Evolutionary conservation across 2,888 invertebrate genomes (phyloP).

Genomic region (Drosophila mimetica): DNA sequence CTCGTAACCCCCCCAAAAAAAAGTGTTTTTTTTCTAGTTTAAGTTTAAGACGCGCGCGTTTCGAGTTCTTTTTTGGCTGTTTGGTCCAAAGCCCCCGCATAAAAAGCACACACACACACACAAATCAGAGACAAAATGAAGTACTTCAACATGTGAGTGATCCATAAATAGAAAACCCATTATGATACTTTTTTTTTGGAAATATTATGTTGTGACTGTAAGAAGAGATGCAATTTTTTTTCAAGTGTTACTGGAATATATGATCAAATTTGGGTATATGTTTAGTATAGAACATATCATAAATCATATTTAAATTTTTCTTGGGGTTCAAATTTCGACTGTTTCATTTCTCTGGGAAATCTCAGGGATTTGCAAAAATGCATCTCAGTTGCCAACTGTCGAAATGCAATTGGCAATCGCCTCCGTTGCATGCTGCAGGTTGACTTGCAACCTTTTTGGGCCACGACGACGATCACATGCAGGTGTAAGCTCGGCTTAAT

Average conservation of each 20-base stretch:
- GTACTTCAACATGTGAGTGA: constrained; percentile 82
- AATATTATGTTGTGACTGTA: not conserved
- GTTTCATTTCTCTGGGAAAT: too few relatives aligned
- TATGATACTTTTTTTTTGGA: constrained; percentile 2
- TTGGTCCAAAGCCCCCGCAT: not conserved
- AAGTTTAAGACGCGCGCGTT: constrained; percentile 26
- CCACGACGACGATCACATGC: constrained; percentile 25
- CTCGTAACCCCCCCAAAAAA: not conserved
- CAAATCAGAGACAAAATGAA: constrained; percentile 73
- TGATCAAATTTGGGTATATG: too few relatives aligned
- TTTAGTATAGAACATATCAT: too few relatives aligned
- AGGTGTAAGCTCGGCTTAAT: constrained; percentile 30
- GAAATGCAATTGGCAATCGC: constrained; percentile 9
- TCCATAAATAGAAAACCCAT: constrained; percentile 12
- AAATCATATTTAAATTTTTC: too few relatives aligned
- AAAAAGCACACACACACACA: constrained; percentile 30
- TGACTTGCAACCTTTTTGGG: constrained; percentile 32
- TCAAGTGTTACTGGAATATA: constrained; percentile 6
- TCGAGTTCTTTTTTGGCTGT: constrained; percentile 1
- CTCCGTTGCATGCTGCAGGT: constrained; percentile 6
- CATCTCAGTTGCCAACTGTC: constrained; percentile 3
- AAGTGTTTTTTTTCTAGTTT: constrained; percentile 47
- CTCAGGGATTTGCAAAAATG: too few relatives aligned
- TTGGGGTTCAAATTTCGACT: too few relatives aligned
- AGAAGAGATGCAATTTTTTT: not conserved